Conservation (phyloP, 2,888 invertebrate genomes). For the Colostygia pectinataria region DNA sequence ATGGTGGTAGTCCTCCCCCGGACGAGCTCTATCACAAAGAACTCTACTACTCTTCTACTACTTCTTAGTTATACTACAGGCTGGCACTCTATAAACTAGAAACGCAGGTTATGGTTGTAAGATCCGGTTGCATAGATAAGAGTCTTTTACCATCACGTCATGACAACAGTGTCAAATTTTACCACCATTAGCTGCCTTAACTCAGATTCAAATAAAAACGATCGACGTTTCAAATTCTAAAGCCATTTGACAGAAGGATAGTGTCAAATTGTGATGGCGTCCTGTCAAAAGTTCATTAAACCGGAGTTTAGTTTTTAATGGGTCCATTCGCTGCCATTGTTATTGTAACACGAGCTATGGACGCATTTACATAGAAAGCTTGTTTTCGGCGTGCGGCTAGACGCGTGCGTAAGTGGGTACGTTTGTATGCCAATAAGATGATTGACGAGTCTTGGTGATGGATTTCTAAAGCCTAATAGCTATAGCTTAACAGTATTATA, state of each 20-base stretch:
- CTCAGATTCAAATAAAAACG: not conserved
- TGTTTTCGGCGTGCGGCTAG: no score
- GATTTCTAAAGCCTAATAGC: no score
- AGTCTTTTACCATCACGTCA: not conserved
- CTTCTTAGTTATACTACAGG: no score
- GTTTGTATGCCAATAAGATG: no score
- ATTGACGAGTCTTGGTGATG: no score
- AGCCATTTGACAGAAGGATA: conserved; percentile 5
- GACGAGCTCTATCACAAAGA: no score
- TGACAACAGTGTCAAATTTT: conserved; percentile 3
- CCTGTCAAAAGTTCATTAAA: conserved; percentile 66
- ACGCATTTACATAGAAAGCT: conserved; percentile 11
- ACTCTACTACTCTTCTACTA: no score
- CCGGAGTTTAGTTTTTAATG: conserved; percentile 74
- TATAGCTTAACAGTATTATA: no score
- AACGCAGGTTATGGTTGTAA: conserved; percentile 1
- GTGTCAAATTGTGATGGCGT: conserved; percentile 42
- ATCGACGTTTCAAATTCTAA: conserved; percentile 19
- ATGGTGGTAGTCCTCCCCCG: no score
- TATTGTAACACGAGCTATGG: conserved; percentile 61
- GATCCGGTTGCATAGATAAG: not conserved
- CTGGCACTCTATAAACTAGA: not conserved
- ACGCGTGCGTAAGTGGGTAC: no score
- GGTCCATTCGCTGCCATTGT: conserved; percentile 74
- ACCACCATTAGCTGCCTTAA: not conserved